Evolutionary conservation across 2,113 vertebrate species (phyloP).

Genomic region (Orthonyx spaldingii): DNA sequence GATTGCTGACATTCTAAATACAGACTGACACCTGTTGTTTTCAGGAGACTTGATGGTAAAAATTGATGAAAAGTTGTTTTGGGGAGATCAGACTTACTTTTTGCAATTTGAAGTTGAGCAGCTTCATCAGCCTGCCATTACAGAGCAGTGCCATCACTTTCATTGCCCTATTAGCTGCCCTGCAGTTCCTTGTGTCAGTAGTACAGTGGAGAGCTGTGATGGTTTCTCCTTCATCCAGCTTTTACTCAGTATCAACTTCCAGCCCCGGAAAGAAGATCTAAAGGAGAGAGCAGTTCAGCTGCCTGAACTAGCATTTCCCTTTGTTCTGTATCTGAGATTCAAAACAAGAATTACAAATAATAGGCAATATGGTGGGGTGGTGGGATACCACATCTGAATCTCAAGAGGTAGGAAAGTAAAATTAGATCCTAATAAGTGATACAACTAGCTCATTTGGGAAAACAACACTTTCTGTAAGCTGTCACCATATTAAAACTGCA

Average conservation of each 20-base stretch:
- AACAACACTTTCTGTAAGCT: background rate
- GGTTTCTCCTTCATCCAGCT: background rate
- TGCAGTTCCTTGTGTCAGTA: background rate
- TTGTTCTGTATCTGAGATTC: background rate
- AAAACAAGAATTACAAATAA: background rate
- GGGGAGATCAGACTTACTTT: background rate
- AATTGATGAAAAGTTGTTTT: background rate
- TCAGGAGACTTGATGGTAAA: background rate
- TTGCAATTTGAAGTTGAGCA: background rate
- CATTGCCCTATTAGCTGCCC: background rate
- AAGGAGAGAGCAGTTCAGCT: background rate
- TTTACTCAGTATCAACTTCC: background rate
- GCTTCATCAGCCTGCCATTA: fast-evolving
- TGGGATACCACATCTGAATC: background rate
- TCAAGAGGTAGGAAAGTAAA: background rate
- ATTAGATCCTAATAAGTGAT: background rate
- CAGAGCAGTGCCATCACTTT: background rate
- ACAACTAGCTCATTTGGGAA: background rate
- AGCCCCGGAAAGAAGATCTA: background rate
- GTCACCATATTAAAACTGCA: background rate
- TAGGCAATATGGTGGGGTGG: background rate
- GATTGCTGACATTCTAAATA: background rate
- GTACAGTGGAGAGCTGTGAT: background rate
- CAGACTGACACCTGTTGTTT: background rate
- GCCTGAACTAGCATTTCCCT: background rate